These are phyloP conservation scores for Periplaneta americana DNA, from an alignment of 1,140 invertebrate genomes.

Conservation along the genomic window DNA sequence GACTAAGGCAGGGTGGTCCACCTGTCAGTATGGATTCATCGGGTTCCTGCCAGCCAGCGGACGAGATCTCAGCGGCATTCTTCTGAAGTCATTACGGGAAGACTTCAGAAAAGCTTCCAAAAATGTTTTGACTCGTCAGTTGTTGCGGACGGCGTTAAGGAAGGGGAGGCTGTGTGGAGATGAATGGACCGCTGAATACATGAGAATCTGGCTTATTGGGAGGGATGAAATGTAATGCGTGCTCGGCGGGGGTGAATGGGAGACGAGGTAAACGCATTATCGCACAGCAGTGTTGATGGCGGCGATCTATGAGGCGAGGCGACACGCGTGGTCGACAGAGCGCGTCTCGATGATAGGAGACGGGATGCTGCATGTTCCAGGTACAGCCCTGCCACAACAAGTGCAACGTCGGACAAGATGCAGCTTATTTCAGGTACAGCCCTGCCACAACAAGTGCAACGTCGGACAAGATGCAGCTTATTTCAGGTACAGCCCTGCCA, in stretches of 20 bases:
- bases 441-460: background rate
- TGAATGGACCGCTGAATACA: background rate
- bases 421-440: background rate
- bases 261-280: constrained; percentile 13
- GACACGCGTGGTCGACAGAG: background rate
- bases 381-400: background rate
- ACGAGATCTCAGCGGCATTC: too few relatives aligned
- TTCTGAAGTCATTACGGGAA: background rate
- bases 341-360: constrained; percentile 12
- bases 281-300: background rate
- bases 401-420: background rate
- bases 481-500: background rate
- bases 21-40: too few relatives aligned
- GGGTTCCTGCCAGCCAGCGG: too few relatives aligned
- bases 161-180: background rate
- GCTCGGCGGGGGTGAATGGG: background rate
- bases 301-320: background rate
- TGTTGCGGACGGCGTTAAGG: background rate
- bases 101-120: background rate
- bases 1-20: too few relatives aligned
- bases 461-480: background rate
- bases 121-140: background rate
- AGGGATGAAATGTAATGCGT: background rate
- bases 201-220: background rate
- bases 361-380: constrained; percentile 2